Percentiles rank a stretch among this genome's conserved stretches.
These are phyloP conservation scores for Eupsittula cactorum DNA, from an alignment of 2,113 vertebrate species.

Conservation along the genomic window DNA sequence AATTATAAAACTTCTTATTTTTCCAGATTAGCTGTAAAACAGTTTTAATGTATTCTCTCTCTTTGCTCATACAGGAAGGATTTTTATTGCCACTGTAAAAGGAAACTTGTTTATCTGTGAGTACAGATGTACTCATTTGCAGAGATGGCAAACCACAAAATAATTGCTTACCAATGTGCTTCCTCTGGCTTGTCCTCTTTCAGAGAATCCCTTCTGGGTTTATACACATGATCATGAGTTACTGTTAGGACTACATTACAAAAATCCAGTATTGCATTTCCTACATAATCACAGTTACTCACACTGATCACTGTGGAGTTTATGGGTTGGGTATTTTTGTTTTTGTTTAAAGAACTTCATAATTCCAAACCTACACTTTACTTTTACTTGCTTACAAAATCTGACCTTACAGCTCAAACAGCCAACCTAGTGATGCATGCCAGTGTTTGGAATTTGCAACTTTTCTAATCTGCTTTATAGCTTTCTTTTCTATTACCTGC, in stretches of 20 bases:
- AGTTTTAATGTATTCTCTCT: constrained; percentile 28
- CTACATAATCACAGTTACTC: background rate
- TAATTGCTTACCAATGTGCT: background rate
- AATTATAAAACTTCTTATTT: constrained; percentile 22
- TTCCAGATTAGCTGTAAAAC: constrained; percentile 19
- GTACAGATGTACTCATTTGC: constrained; percentile 15
- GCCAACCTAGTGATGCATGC: background rate
- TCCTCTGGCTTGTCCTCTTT: background rate
- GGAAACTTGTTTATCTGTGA: constrained; percentile 33
- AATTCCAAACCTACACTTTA: background rate
- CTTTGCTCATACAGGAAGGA: background rate
- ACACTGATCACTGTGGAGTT: background rate
- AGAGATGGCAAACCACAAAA: constrained; percentile 15
- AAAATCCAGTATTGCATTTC: background rate
- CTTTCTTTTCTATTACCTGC: background rate
- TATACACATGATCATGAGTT: background rate
- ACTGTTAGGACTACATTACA: background rate
- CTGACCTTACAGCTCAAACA: background rate
- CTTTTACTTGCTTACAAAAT: background rate
- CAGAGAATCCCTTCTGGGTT: background rate
- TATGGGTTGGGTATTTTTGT: background rate
- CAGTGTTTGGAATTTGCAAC: background rate
- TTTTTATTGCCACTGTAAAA: background rate
- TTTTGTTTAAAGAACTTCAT: background rate
- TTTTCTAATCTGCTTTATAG: background rate